Conservation (phyloP, 1,140 invertebrate species). For the Platorchestia sp. region DNA sequence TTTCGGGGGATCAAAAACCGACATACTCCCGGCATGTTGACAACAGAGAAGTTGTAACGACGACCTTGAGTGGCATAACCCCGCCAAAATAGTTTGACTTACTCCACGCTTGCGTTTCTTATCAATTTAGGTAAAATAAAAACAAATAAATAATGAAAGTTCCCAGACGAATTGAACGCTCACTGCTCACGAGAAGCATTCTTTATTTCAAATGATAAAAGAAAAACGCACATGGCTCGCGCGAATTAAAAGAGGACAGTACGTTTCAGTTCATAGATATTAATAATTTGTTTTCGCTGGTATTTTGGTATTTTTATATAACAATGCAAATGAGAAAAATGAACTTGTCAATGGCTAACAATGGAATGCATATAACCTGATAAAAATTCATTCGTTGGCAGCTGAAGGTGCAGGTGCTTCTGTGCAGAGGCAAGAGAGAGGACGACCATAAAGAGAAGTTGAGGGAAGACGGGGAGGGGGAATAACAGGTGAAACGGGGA, state of each 20-base stretch:
- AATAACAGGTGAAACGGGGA: constrained; percentile 32
- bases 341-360: not conserved
- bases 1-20: not conserved
- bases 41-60: not conserved
- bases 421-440: not conserved
- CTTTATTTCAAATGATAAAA: too few relatives aligned
- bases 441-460: not conserved
- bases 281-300: not conserved
- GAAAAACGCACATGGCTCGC: too few relatives aligned
- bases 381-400: not conserved
- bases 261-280: not conserved
- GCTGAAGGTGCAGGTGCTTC: not conserved
- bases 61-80: not conserved
- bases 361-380: not conserved
- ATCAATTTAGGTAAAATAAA: not conserved
- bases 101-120: not conserved
- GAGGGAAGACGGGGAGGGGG: not conserved
- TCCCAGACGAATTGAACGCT: too few relatives aligned
- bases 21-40: not conserved
- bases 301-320: not conserved
- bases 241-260: not conserved
- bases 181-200: too few relatives aligned
- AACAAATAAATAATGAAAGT: too few relatives aligned
- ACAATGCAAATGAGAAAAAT: not conserved
- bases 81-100: not conserved